Conservation (phyloP, 2,888 invertebrate species). For the Coleophora flavipennella region DNA sequence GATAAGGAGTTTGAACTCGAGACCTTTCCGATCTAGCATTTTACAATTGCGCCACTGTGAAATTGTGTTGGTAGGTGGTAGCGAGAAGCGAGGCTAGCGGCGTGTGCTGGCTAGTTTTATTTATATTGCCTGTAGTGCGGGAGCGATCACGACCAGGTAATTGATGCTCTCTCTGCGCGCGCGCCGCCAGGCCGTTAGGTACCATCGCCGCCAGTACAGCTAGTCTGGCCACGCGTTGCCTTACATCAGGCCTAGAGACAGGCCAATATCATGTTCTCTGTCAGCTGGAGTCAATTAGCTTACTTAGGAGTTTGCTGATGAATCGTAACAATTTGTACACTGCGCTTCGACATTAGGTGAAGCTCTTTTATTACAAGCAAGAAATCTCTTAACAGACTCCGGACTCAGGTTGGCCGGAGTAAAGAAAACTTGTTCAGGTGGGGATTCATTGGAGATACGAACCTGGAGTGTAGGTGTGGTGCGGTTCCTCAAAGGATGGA, state of each 20-base stretch:
- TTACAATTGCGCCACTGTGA: constrained; percentile 65
- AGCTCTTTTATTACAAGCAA: no score
- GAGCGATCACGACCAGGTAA: constrained; percentile 68
- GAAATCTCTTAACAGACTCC: no score
- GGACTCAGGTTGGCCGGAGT: no score
- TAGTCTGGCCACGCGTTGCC: constrained; percentile 26
- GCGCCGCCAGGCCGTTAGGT: constrained; percentile 32
- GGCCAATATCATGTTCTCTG: background rate
- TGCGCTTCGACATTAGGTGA: no score
- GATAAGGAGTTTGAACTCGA: constrained; percentile 57
- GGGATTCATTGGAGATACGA: no score
- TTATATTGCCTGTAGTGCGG: constrained; percentile 65
- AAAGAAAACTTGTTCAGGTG: no score
- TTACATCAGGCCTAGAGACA: background rate
- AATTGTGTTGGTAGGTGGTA: constrained; percentile 38
- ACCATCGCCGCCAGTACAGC: no score
- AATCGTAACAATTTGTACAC: background rate
- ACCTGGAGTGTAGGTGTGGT: no score
- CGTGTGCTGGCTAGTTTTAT: constrained; percentile 37
- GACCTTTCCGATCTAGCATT: constrained; percentile 65
- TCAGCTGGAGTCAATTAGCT: no score
- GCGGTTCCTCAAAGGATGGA: no score
- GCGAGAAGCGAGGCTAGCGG: constrained; percentile 9
- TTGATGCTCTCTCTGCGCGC: constrained; percentile 58
- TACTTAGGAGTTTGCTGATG: background rate